These are phyloP conservation scores for Chloebia gouldiae DNA, from an alignment of 2,113 vertebrate genomes.

Conservation along the genomic window DNA sequence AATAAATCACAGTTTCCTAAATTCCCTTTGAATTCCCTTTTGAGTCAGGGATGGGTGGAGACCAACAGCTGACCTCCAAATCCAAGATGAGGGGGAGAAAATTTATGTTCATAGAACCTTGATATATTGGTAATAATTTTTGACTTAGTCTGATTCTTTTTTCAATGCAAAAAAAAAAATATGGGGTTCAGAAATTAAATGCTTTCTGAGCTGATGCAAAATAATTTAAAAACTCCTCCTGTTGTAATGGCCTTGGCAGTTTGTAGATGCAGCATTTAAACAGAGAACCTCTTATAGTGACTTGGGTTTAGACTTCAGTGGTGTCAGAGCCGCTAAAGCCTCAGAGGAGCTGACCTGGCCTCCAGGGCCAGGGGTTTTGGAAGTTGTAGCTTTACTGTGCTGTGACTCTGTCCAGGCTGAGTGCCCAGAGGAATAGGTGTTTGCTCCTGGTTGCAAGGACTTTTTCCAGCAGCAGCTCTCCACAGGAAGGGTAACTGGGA, in stretches of 20 bases:
- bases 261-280: background rate
- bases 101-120: background rate
- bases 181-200: background rate
- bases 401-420: background rate
- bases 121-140: background rate
- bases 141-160: background rate
- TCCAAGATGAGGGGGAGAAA: background rate
- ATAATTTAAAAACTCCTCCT: background rate
- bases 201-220: background rate
- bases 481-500: fast-evolving
- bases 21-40: background rate
- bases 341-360: background rate
- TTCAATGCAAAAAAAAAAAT: background rate
- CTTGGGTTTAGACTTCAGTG: background rate
- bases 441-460: background rate
- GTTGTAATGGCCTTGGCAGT: background rate
- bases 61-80: background rate
- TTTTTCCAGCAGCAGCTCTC: background rate
- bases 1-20: background rate
- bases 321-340: background rate
- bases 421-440: background rate
- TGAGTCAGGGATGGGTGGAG: background rate
- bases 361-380: background rate
- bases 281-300: background rate
- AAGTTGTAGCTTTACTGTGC: background rate